Percentiles rank a stretch among this genome's conserved stretches.
Evolutionary conservation across 2,888 invertebrate genomes (phyloP).

Genomic region (Limenitis camilla): DNA sequence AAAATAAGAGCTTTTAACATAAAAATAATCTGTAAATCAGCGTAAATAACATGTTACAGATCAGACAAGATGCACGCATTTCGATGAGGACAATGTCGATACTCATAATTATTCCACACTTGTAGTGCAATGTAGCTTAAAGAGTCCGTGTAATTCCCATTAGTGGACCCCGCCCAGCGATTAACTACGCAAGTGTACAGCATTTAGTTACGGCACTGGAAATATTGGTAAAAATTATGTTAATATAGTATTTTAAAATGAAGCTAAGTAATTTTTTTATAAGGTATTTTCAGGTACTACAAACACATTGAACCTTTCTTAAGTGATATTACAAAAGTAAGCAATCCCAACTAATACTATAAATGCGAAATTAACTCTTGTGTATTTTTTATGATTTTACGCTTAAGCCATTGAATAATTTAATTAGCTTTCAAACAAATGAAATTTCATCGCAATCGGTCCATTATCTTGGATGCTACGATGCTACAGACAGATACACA

Average conservation of each 20-base stretch:
- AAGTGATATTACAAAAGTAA: too few species aligned
- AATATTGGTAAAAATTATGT: neutral
- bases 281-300: neutral
- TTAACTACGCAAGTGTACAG: slow-evolving; percentile 30
- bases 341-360: too few species aligned
- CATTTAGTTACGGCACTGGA: slow-evolving; percentile 18
- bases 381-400: too few species aligned
- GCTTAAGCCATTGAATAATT: too few species aligned
- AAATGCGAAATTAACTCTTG: too few species aligned
- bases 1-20: neutral
- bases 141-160: slow-evolving; percentile 24
- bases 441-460: too few species aligned
- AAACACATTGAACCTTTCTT: too few species aligned
- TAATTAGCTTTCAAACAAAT: too few species aligned
- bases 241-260: neutral
- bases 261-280: neutral
- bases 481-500: too few species aligned
- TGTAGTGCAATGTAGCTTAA: slow-evolving; percentile 26
- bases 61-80: neutral
- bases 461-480: too few species aligned
- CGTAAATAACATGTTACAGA: neutral
- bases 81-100: slow-evolving; percentile 2
- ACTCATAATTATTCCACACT: slow-evolving; percentile 17
- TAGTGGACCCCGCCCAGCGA: slow-evolving; percentile 23
- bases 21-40: neutral